Percentiles rank a stretch among this genome's conserved stretches.
These are phyloP conservation scores for Antheraea pernyi DNA, from an alignment of 1,140 invertebrate genomes.

Conservation along the genomic window DNA sequence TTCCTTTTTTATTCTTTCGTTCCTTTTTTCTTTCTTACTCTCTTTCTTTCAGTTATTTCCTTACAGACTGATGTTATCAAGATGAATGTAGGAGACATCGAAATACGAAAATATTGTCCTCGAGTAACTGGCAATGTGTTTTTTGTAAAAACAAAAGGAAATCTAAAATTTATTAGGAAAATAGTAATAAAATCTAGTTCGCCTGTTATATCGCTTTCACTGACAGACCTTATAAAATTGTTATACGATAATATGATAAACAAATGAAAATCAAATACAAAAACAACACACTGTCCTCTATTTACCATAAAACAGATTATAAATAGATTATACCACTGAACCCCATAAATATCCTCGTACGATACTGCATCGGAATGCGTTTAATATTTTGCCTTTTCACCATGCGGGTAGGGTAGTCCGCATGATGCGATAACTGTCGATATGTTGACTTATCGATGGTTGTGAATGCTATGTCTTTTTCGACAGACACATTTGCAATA, in stretches of 20 bases:
- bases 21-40: too few relatives aligned
- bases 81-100: too few relatives aligned
- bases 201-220: neutral
- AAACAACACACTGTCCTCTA: neutral
- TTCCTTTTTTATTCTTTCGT: too few relatives aligned
- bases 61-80: too few relatives aligned
- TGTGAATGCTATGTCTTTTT: neutral
- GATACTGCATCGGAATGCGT: conserved; percentile 43
- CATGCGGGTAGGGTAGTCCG: conserved; percentile 30
- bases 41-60: too few relatives aligned
- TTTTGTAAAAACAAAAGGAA: too few relatives aligned
- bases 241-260: conserved; percentile 3
- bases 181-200: neutral
- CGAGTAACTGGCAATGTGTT: too few relatives aligned
- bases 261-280: neutral
- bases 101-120: too few relatives aligned
- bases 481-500: too few relatives aligned
- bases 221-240: neutral
- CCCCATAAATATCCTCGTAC: conserved; percentile 55
- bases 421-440: neutral
- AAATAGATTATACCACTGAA: conserved; percentile 44
- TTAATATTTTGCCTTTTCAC: conserved; percentile 56
- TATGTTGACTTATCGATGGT: neutral
- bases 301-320: conserved; percentile 20
- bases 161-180: neutral